Percentiles rank a stretch among this genome's conserved stretches.
phyloP scores from a whole-genome alignment of 2,797 vertebrate species.

The Scolopax rusticola region DNA sequence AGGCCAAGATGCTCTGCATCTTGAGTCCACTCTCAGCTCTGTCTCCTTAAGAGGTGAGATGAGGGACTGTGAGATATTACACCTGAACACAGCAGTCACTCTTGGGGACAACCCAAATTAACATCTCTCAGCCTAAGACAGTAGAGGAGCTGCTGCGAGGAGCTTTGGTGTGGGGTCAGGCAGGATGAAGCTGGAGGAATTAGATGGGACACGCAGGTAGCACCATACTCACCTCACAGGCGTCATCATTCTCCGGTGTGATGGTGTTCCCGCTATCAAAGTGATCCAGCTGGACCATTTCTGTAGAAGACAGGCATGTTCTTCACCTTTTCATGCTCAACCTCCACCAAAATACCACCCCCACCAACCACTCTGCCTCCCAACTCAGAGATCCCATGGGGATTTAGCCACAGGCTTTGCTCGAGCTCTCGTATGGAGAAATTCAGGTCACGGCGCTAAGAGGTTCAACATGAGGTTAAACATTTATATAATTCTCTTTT shows the following conservation, averaged over 20 bases:
- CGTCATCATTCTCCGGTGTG: slow-evolving; percentile 79
- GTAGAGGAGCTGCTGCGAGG: not conserved
- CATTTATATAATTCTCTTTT: slow-evolving; percentile 53
- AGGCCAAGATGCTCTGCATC: not conserved
- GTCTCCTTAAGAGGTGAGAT: not conserved
- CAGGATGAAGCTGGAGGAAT: not conserved
- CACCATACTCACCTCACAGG: slow-evolving; percentile 81
- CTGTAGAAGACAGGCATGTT: slow-evolving; percentile 73
- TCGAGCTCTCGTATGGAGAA: not conserved
- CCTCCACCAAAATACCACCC: not conserved
- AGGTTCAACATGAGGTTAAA: slow-evolving; percentile 30
- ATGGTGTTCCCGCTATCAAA: slow-evolving; percentile 82
- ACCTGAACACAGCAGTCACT: not conserved
- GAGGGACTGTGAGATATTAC: not conserved
- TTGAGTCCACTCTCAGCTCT: not conserved
- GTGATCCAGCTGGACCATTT: slow-evolving; percentile 91
- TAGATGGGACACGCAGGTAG: not conserved
- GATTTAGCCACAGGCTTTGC: not conserved
- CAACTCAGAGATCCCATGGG: rapidly evolving
- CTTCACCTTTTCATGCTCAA: not conserved
- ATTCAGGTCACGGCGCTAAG: slow-evolving; percentile 32
- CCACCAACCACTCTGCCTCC: not conserved
- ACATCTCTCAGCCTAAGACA: not conserved
- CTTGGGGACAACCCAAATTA: not conserved
- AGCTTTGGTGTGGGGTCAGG: not conserved